Base-by-base conservation (phyloP, 2,797 vertebrate species). In the Typhlichthys subterraneus region DNA sequence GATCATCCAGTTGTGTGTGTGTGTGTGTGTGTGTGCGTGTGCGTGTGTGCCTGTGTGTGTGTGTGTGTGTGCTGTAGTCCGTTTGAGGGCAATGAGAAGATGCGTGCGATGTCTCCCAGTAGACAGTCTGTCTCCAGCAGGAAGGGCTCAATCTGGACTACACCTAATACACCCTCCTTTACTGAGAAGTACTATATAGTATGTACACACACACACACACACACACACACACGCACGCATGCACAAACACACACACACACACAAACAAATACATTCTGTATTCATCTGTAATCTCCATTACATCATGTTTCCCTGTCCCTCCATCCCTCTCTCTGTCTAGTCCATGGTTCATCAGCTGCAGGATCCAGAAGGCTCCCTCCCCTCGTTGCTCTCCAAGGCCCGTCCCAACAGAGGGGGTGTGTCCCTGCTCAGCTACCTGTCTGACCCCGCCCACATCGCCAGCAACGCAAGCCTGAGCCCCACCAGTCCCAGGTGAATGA, bases 121-220 rank as follows among this genome's bases (percentile, higher is more conserved):
- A 95, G 89, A 73, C 91, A 92, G 66, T 96, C 94, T 0, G 58
- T 93, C 81, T 89, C 92, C 45, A 94, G 94, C 90, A 93, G 94
- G 63, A 99, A 96, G 85, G 91, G 90, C 45, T 97, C 94, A 0
- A 70, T 97, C 7, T 94, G 94, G 95, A 97, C 95, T 0, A 94
- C 96, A 0, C 95, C 96, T 0, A 97, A 87, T 77, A 97, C 95
- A 0, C 96, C 96, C 33, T 98, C 94, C 85, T 98, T 97, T 91
- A 94, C 94, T 0, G 96, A 98, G 85, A 97, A 95, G 13, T 96
- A 96, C 80, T 96, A 95, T 64, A 86, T 95, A 73, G 95, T 98
- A 82, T 95, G 95, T 89, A 19, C 0, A 33, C 38, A 42, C 51
- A 55, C 13, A 52, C 29, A 51, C 31, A 48, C 45, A 63, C 50